These are phyloP conservation scores for Rhingia rostrata DNA, from an alignment of 2,888 invertebrate species.

Conservation along the genomic window DNA sequence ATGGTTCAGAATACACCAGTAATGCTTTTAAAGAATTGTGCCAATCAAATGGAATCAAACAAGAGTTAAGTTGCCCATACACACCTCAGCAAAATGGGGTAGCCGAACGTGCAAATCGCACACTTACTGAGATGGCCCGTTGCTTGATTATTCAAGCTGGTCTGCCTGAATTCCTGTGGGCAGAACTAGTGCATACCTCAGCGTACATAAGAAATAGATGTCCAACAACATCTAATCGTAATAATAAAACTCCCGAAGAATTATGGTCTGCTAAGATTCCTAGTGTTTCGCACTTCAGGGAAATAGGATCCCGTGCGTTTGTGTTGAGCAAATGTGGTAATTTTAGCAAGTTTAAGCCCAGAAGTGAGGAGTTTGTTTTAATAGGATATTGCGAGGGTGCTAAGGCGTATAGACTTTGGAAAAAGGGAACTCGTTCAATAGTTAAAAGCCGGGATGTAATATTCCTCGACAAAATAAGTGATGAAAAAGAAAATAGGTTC, in stretches of 20 bases:
- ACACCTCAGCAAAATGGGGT: background rate
- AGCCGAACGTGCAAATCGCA: too few species aligned
- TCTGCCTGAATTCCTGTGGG: too few species aligned
- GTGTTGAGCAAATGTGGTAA: background rate
- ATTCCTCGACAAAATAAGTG: background rate
- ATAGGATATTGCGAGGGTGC: background rate
- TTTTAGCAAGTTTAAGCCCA: background rate
- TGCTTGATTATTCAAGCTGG: too few species aligned
- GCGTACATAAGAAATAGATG: too few species aligned
- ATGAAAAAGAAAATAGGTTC: background rate
- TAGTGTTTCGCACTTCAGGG: constrained; percentile 4
- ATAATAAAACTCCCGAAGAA: too few species aligned
- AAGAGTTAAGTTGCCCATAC: background rate
- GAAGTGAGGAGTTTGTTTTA: constrained; percentile 9
- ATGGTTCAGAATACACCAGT: constrained; percentile 13
- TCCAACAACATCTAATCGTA: too few species aligned
- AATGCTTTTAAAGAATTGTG: background rate
- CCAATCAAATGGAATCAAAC: background rate
- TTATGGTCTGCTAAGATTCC: too few species aligned
- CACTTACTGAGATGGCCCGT: too few species aligned
- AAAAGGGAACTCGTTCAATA: too few species aligned
- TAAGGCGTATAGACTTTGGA: too few species aligned
- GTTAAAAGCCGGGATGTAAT: constrained; percentile 4
- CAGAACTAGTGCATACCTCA: too few species aligned
- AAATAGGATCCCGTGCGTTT: background rate